These are phyloP conservation scores for Tyria jacobaeae DNA, from an alignment of 2,888 invertebrate species.

Conservation along the genomic window DNA sequence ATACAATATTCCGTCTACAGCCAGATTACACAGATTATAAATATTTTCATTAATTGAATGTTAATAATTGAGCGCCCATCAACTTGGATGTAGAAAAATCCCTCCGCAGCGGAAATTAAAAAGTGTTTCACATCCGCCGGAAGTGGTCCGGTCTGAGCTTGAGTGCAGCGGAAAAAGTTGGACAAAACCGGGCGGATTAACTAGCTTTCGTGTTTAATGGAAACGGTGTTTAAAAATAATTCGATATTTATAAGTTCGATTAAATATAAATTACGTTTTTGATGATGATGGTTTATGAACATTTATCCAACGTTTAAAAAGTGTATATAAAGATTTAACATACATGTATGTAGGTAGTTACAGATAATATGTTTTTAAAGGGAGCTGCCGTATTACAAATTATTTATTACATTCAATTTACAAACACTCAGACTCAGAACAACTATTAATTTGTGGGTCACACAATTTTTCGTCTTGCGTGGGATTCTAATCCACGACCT, in stretches of 20 bases:
- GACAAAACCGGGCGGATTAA: constrained; percentile 63
- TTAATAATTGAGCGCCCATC: constrained; percentile 83
- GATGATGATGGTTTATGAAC: neutral
- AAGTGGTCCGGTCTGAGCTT: constrained; percentile 65
- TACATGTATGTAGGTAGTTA: too few relatives aligned
- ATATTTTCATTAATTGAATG: constrained; percentile 84
- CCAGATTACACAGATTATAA: constrained; percentile 55
- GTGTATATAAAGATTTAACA: too few relatives aligned
- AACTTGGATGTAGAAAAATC: constrained; percentile 79
- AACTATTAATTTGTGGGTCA: too few relatives aligned
- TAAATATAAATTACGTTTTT: neutral
- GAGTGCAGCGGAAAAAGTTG: constrained; percentile 80
- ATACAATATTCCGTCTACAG: constrained; percentile 23
- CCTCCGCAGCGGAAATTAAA: constrained; percentile 83
- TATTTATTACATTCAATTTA: too few relatives aligned
- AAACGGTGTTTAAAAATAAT: constrained; percentile 39
- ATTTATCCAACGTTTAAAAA: neutral
- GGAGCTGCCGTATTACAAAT: too few relatives aligned
- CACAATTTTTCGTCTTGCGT: too few relatives aligned
- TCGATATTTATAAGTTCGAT: constrained; percentile 37
- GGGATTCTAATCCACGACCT: too few relatives aligned
- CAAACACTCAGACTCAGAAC: too few relatives aligned
- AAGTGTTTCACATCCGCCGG: constrained; percentile 78
- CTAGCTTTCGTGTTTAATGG: constrained; percentile 58
- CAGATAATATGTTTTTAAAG: too few relatives aligned